Percentiles rank a stretch among this genome's conserved stretches.
Conservation (phyloP, 2,888 invertebrate species). For the Timandra comae region DNA sequence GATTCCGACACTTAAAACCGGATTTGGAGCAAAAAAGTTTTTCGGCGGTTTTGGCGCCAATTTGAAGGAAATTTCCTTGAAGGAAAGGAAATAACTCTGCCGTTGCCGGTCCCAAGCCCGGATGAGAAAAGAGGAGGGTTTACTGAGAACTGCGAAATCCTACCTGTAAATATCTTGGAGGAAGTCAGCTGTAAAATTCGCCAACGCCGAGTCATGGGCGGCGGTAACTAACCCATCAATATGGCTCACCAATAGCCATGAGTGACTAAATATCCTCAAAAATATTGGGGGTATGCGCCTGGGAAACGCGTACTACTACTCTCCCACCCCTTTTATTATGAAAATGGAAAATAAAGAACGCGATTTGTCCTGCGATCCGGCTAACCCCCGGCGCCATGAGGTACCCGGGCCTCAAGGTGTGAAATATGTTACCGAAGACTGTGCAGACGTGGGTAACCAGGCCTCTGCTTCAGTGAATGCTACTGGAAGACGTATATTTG, state of each 20-base stretch:
- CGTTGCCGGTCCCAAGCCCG: conserved; percentile 9
- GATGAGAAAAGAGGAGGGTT: conserved; percentile 7
- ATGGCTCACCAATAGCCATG: not conserved
- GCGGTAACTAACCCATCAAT: conserved; percentile 5
- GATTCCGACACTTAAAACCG: too few relatives aligned
- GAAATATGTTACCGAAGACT: too few relatives aligned
- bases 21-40: too few relatives aligned
- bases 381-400: conserved; percentile 4
- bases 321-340: conserved; percentile 3
- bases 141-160: not conserved
- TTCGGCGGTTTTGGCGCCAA: too few relatives aligned
- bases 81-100: conserved; percentile 2
- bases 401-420: conserved; percentile 3
- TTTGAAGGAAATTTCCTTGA: too few relatives aligned
- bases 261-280: conserved; percentile 3
- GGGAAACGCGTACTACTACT: conserved; percentile 1
- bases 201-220: conserved; percentile 8
- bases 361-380: conserved; percentile 8
- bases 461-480: conserved; percentile 7
- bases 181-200: conserved; percentile 1
- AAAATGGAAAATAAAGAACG: conserved; percentile 3
- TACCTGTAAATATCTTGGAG: too few relatives aligned
- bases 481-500: conserved; percentile 11
- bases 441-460: too few relatives aligned
- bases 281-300: conserved; percentile 2